phyloP scores from a whole-genome alignment of 2,797 vertebrate species.

The Betta splendens region DNA sequence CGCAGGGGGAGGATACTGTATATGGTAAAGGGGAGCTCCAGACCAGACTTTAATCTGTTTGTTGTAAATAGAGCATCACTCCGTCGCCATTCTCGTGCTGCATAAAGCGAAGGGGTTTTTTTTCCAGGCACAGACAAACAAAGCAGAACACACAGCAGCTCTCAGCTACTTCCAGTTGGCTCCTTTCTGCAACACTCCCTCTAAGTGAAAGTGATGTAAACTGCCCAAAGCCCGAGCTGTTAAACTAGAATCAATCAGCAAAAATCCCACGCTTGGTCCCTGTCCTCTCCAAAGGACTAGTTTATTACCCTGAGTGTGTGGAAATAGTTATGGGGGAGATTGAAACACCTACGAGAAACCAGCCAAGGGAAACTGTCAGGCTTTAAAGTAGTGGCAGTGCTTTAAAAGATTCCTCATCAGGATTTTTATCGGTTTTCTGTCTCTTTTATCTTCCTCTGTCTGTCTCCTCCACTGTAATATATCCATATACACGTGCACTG shows the following conservation, averaged over 20 bases:
- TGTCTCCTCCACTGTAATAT: constrained; percentile 20
- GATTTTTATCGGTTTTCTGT: constrained; percentile 33
- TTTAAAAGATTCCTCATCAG: constrained; percentile 55
- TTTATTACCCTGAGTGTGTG: constrained; percentile 57
- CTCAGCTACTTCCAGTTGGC: constrained; percentile 16
- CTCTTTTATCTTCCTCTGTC: constrained; percentile 56
- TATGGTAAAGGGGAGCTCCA: not conserved
- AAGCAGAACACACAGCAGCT: constrained; percentile 15
- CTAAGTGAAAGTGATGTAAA: constrained; percentile 28
- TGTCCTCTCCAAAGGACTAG: constrained; percentile 44
- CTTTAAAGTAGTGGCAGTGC: constrained; percentile 55
- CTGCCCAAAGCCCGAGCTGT: constrained; percentile 32
- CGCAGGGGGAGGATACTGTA: constrained; percentile 9
- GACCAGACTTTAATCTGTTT: constrained; percentile 43
- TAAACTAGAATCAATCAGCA: constrained; percentile 54
- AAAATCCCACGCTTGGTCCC: constrained; percentile 47
- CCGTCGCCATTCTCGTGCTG: constrained; percentile 18
- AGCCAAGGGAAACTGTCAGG: constrained; percentile 46
- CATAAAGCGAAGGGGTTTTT: constrained; percentile 23
- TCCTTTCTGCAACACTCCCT: constrained; percentile 17
- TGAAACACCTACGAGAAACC: constrained; percentile 47
- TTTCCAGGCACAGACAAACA: constrained; percentile 23
- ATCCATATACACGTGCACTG: constrained; percentile 8
- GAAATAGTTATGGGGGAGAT: constrained; percentile 50
- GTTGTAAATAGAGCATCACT: constrained; percentile 40